Conservation (phyloP, 2,888 invertebrate species). For the Teleogryllus oceanicus region DNA sequence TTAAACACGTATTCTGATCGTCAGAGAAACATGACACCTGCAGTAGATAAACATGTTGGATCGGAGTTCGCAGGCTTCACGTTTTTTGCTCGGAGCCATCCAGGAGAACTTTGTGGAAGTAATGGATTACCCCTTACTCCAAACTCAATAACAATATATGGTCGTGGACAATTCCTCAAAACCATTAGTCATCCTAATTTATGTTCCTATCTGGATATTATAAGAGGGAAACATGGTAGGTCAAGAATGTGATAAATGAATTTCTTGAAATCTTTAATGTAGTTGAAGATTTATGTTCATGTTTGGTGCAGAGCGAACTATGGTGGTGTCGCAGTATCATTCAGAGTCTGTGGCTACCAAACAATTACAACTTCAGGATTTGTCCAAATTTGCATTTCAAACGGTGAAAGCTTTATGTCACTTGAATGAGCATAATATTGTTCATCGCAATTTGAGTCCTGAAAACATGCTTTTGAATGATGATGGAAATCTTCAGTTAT, state of each 20-base stretch:
- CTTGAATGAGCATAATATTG: slow-evolving; percentile 68
- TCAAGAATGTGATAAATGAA: slow-evolving; percentile 28
- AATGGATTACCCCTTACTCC: slow-evolving; percentile 95
- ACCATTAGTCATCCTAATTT: slow-evolving; percentile 75
- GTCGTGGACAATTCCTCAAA: slow-evolving; percentile 79
- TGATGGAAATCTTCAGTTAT: slow-evolving; percentile 73
- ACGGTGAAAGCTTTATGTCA: slow-evolving; percentile 67
- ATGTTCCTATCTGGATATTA: slow-evolving; percentile 86
- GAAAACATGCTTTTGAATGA: slow-evolving; percentile 77
- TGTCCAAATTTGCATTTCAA: slow-evolving; percentile 67
- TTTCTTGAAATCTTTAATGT: not conserved
- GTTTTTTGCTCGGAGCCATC: slow-evolving; percentile 86
- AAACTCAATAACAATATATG: slow-evolving; percentile 91
- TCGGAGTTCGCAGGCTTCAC: slow-evolving; percentile 75
- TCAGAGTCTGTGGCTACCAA: slow-evolving; percentile 57
- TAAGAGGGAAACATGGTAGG: slow-evolving; percentile 90
- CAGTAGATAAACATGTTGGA: slow-evolving; percentile 22
- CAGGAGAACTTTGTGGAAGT: slow-evolving; percentile 86
- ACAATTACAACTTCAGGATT: slow-evolving; percentile 51
- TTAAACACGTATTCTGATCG: not conserved
- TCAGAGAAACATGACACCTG: slow-evolving; percentile 27
- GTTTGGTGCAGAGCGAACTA: slow-evolving; percentile 63
- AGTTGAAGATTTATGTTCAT: not conserved
- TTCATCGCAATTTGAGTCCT: slow-evolving; percentile 75
- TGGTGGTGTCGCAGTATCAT: slow-evolving; percentile 77